phyloP scores from a whole-genome alignment of 2,888 invertebrate species.

The Meiosimyza platycephala region DNA sequence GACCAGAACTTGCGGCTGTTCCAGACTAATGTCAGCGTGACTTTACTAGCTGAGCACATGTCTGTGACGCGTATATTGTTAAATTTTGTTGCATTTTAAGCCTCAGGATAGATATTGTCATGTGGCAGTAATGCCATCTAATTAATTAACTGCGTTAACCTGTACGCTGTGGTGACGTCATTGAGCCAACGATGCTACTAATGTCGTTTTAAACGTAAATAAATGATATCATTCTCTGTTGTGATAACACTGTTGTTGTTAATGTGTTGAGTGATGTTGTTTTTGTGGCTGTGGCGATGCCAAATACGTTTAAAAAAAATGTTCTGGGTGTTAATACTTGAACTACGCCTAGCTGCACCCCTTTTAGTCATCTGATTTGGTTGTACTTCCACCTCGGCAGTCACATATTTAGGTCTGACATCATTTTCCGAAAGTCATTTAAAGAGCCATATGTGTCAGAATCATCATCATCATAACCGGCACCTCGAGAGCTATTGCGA shows the following conservation, averaged over 20 bases:
- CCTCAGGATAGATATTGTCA: background rate
- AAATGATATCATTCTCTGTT: background rate
- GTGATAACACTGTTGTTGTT: background rate
- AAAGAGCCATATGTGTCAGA: slow-evolving; percentile 80
- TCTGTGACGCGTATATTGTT: background rate
- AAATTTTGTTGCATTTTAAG: background rate
- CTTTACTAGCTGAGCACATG: background rate
- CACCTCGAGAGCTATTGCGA: slow-evolving; percentile 41
- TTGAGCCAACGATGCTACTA: background rate
- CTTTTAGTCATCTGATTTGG: slow-evolving; percentile 11
- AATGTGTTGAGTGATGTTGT: slow-evolving; percentile 14
- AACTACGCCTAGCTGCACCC: background rate
- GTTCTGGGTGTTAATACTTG: background rate
- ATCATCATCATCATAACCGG: slow-evolving; percentile 69
- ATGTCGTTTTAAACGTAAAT: background rate
- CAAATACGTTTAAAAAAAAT: background rate
- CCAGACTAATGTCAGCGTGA: too few species aligned
- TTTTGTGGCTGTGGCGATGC: background rate
- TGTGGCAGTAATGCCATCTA: background rate
- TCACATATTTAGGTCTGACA: slow-evolving; percentile 78
- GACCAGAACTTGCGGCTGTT: too few species aligned
- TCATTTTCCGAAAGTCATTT: slow-evolving; percentile 81
- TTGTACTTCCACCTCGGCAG: slow-evolving; percentile 47
- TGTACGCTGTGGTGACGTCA: slow-evolving; percentile 13
- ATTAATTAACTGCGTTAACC: slow-evolving; percentile 41